Evolutionary conservation across 2,797 vertebrate species (phyloP).

Genomic region (Emys orbicularis): DNA sequence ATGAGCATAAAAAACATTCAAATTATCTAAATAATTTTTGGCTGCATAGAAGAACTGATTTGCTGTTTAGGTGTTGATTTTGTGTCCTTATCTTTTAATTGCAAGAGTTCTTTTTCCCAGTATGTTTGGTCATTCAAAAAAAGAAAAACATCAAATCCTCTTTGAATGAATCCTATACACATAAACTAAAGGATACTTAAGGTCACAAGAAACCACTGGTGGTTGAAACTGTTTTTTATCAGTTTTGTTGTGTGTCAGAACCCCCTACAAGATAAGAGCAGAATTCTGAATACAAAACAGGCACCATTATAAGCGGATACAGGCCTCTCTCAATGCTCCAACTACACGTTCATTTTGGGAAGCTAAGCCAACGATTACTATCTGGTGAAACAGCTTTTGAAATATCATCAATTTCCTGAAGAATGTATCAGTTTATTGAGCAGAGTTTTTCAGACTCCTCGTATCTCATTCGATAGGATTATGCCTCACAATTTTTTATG

Average conservation of each 20-base stretch:
- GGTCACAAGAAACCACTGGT: conserved; percentile 34
- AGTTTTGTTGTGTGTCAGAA: conserved; percentile 18
- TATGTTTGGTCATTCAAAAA: not conserved
- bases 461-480: conserved; percentile 55
- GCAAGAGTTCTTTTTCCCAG: not conserved
- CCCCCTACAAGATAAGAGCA: conserved; percentile 35
- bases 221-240: not conserved
- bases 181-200: conserved; percentile 10
- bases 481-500: not conserved
- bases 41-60: not conserved
- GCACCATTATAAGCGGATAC: not conserved
- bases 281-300: conserved; percentile 24
- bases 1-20: not conserved
- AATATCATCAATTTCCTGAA: conserved; percentile 71
- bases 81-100: conserved; percentile 38
- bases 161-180: not conserved
- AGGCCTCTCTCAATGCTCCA: not conserved
- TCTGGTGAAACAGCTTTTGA: conserved; percentile 67
- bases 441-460: not conserved
- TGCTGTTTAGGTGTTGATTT: not conserved
- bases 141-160: not conserved
- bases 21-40: not conserved
- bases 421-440: conserved; percentile 67
- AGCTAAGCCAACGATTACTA: conserved; percentile 41
- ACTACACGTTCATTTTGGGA: conserved; percentile 49